Evolutionary conservation across 2,113 vertebrate genomes (phyloP), one percentile per base, ranked within the genome.

Genomic region (Dissostichus mawsoni): DNA sequence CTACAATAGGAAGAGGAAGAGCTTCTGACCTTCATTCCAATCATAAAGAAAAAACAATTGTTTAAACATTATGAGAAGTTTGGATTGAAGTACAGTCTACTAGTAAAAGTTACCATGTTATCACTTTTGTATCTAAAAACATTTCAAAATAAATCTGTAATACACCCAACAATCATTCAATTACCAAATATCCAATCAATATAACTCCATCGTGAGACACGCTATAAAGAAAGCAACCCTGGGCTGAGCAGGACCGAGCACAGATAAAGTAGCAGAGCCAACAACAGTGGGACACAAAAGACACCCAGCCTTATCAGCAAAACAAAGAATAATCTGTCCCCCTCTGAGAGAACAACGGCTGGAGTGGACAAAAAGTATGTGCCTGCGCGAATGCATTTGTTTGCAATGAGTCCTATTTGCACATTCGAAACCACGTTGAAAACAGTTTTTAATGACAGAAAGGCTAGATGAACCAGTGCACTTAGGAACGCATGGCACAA

Each of bases 271-370:
- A 36, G 47, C 18, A 25, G 12, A 64, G 59, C 33, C 55, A 44
- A 74, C 29, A 68, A 62, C 63, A 73, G 63, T 10, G 4, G 78
- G 8, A 48, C 2, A 0, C 0, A 25, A 59, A 57, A 44, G 72
- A 58, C 14, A 16, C 59, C 18, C 29, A 47, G 23, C 12, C 23
- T 69, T 7, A 76, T 23, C 67, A 76, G 47, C 14, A 71, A 66
- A 23, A 91, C 76, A 89, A 87, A 74, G 63, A 71, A 17, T 67
- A 62, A 66, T 80, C 56, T 81, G 74, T 83, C 76, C 20, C 11
- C 64, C 33, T 74, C 64, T 29, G 69, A 25, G 11, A 53, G 48
- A 69, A 82, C 25, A 53, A 73, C 12, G 1, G 12, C 4, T 18
- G 14, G 71, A 51, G 68, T 48, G 57, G 58, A 85, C 62, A 56